These are phyloP conservation scores for Tringa solitaria DNA, from an alignment of 2,113 vertebrate species.

Conservation along the genomic window DNA sequence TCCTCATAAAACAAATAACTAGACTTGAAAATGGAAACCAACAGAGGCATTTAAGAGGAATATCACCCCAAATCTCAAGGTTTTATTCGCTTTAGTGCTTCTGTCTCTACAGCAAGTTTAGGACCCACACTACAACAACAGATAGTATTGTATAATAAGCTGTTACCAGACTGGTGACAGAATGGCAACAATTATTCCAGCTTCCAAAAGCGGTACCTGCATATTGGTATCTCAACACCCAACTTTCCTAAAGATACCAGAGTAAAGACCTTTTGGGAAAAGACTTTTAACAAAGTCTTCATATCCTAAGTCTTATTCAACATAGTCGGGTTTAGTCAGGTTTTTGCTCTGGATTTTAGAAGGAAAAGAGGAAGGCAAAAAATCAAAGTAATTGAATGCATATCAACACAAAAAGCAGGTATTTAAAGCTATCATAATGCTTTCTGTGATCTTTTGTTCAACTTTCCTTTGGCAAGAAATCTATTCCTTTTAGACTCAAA, in stretches of 20 bases:
- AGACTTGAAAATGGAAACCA: not conserved
- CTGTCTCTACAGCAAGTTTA: not conserved
- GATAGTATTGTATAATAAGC: not conserved
- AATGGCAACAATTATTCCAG: not conserved
- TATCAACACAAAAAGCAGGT: not conserved
- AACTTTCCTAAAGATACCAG: not conserved
- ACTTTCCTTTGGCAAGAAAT: not conserved
- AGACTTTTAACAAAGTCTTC: not conserved
- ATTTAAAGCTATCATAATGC: not conserved
- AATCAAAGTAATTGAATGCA: not conserved
- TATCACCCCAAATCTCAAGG: not conserved
- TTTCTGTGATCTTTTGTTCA: not conserved
- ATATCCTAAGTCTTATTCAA: not conserved
- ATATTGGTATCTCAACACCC: not conserved
- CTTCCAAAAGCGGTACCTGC: not conserved
- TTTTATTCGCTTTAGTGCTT: not conserved
- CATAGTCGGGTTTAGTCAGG: accelerated
- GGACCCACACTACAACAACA: not conserved
- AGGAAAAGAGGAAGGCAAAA: not conserved
- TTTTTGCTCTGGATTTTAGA: not conserved
- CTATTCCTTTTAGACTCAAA: not conserved
- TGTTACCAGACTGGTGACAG: not conserved
- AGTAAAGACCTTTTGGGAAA: no score
- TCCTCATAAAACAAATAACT: not conserved
- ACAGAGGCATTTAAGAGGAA: not conserved